These are phyloP conservation scores for Spea multiplicata DNA, from an alignment of 2,113 vertebrate genomes.

Conservation along the genomic window DNA sequence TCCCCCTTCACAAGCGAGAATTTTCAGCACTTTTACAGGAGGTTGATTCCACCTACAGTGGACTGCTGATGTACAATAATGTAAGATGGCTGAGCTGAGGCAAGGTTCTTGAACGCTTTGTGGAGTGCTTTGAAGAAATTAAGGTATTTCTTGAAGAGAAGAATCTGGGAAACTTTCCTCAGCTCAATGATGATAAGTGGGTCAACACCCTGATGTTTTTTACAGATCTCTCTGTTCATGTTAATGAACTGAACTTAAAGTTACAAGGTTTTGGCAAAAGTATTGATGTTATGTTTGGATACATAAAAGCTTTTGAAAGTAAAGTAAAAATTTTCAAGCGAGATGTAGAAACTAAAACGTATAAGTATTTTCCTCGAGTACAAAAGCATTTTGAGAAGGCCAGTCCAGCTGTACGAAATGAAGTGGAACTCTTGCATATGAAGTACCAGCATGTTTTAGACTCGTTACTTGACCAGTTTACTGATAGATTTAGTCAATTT, in stretches of 20 bases:
- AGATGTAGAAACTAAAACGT: not conserved
- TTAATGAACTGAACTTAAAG: too few relatives aligned
- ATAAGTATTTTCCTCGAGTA: too few relatives aligned
- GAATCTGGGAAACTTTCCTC: constrained; percentile 9
- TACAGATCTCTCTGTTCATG: too few relatives aligned
- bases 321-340: constrained; percentile 32
- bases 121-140: constrained; percentile 29
- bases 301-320: constrained; percentile 37
- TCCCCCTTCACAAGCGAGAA: constrained; percentile 10
- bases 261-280: too few relatives aligned
- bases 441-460: too few relatives aligned
- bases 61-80: constrained; percentile 22
- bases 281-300: constrained; percentile 21
- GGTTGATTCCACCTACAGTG: constrained; percentile 24
- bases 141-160: not conserved
- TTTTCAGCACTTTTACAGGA: constrained; percentile 5
- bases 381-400: too few relatives aligned
- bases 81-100: constrained; percentile 21
- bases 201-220: too few relatives aligned
- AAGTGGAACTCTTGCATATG: too few relatives aligned
- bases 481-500: too few relatives aligned
- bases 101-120: constrained; percentile 13
- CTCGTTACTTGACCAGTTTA: too few relatives aligned
- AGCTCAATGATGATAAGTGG: constrained; percentile 15
- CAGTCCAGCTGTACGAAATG: too few relatives aligned